A percentile compares a stretch with the other conserved stretches of the same genome.
Evolutionary conservation across 2,888 invertebrate species (phyloP).

Genomic region (Sclerodermus sp.): DNA sequence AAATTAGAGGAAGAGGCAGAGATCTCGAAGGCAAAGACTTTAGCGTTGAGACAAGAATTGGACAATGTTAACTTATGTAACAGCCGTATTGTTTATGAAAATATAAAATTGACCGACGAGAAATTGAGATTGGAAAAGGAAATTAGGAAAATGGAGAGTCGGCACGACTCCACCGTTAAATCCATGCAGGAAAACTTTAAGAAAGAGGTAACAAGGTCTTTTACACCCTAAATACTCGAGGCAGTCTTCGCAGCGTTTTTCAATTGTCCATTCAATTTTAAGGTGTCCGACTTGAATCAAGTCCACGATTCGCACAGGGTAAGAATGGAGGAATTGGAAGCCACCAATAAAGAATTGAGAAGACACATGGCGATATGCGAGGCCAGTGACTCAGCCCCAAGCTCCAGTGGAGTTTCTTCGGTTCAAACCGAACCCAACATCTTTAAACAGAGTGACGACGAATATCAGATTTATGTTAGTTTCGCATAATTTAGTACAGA

Average conservation of each 20-base stretch:
- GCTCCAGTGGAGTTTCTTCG: conserved; percentile 54
- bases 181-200: no score
- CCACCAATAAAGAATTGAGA: conserved; percentile 52
- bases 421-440: conserved; percentile 40
- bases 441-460: conserved; percentile 48
- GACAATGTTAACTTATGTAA: conserved; percentile 74
- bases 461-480: conserved; percentile 47
- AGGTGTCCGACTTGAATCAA: no score
- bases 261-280: no score
- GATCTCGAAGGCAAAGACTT: conserved; percentile 60
- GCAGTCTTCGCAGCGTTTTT: no score
- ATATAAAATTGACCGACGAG: conserved; percentile 73
- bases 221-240: no score
- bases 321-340: conserved; percentile 56
- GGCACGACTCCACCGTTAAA: conserved; percentile 39
- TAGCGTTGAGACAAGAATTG: conserved; percentile 67
- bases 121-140: conserved; percentile 69
- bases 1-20: conserved; percentile 51
- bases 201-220: no score
- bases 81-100: conserved; percentile 73
- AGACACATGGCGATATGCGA: conserved; percentile 51
- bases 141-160: conserved; percentile 59
- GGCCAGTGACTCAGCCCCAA: conserved; percentile 54
- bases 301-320: conserved; percentile 56
- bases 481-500: background rate